Evolutionary conservation across 2,113 vertebrate species (phyloP), one percentile per base, ranked within the genome.

Genomic region (Thunnus thynnus): DNA sequence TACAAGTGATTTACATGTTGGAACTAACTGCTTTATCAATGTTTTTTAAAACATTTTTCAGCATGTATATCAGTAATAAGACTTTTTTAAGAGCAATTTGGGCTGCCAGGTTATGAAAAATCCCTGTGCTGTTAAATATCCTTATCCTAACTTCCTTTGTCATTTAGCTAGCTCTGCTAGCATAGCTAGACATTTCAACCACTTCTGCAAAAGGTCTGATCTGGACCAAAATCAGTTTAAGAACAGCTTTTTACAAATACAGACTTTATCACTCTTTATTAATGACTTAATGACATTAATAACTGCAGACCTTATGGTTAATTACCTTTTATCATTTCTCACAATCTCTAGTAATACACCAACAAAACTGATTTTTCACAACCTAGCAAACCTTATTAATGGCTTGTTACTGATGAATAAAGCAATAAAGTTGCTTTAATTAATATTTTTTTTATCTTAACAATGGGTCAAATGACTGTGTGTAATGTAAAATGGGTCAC

Each of bases 321-420:
- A 41, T 54, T 61, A 13, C 57, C 41, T 82, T 70, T 69, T 30
- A 11, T 55, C 44, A 60, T 61, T 72, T 54, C 47, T 61, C 46
- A 27, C 47, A 41, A 27, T 65, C 46, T 67, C 20, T 36, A 55
- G 32, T 30, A 52, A 46, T 5, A 58, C 20, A 52, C 41, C 78
- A 46, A 32, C 50, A 48, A 20, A 55, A 61, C 14, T 7, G 25
- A 36, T 64, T 47, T 68, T 14, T 52, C 7, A 56, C 44, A 55
- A 13, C 72, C 50, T 64, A 22, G 17, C 50, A 56, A 65, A 36
- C 50, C 13, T 61, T 16, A 51, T 61, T 17, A 62, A 36, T 44
- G 20, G 58, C 6, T 63, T 27, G 7, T 8, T 46, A 32, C 32
- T 52, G 0, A 25, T 51, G 18, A 51, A 25, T 20, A 36, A 72